These are phyloP conservation scores for Agelaius tricolor DNA, from an alignment of 2,113 vertebrate species.

Conservation along the genomic window DNA sequence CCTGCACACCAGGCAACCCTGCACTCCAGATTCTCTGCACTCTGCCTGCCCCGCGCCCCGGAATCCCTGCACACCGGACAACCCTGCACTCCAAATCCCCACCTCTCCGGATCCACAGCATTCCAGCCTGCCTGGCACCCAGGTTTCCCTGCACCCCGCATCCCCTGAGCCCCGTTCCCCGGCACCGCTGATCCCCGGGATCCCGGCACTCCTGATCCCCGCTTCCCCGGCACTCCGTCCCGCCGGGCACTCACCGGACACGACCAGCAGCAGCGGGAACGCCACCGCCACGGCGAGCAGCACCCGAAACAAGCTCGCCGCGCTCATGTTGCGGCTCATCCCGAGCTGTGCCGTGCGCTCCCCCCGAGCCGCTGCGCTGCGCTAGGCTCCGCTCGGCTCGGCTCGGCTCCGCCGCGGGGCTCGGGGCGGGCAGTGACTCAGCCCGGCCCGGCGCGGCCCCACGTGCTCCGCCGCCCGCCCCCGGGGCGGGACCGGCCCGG, in stretches of 20 bases:
- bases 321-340: conserved; percentile 12
- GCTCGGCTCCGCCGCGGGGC: not conserved
- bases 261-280: not conserved
- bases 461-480: conserved; percentile 23
- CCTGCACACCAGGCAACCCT: not conserved
- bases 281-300: not conserved
- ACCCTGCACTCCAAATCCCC: not conserved
- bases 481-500: not conserved
- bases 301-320: not conserved
- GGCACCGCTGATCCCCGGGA: not conserved
- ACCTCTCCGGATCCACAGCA: not conserved
- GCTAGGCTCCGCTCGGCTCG: not conserved
- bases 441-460: conserved; percentile 1
- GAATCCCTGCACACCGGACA: not conserved
- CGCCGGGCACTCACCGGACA: not conserved
- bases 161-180: too few relatives aligned
- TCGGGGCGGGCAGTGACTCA: conserved; percentile 19
- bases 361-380: not conserved
- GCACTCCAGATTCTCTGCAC: not conserved
- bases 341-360: not conserved
- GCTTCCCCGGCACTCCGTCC: not conserved
- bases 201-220: too few relatives aligned
- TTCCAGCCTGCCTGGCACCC: too few relatives aligned
- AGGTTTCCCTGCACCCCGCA: not conserved
- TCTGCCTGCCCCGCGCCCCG: not conserved